Percentiles rank a stretch among this genome's conserved stretches.
Evolutionary conservation across 2,888 invertebrate species (phyloP).

Genomic region (Eupithecia subfuscata): DNA sequence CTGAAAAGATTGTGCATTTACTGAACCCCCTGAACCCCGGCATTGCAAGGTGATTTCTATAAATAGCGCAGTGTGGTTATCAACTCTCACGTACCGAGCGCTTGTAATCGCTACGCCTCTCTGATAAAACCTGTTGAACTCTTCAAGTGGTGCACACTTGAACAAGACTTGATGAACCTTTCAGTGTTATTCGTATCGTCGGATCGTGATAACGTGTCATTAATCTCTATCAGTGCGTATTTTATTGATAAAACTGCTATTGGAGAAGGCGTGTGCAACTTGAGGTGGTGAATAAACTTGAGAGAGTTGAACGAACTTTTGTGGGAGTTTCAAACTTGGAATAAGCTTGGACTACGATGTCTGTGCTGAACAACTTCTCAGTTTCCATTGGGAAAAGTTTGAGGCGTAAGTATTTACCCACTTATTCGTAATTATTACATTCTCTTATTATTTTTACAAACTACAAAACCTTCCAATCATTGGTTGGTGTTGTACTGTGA

Average conservation of each 20-base stretch:
- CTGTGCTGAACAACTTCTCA: constrained; percentile 75
- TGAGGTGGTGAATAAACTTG: constrained; percentile 1
- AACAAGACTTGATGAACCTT: constrained; percentile 10
- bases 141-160: neutral
- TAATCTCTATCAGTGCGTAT: constrained; percentile 9
- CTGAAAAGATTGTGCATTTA: constrained; percentile 4
- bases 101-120: constrained; percentile 63
- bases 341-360: constrained; percentile 54
- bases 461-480: neutral
- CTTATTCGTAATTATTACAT: neutral
- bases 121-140: constrained; percentile 34
- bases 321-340: neutral
- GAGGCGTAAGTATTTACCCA: constrained; percentile 65
- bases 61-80: constrained; percentile 31
- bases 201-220: constrained; percentile 10
- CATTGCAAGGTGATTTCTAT: constrained; percentile 29
- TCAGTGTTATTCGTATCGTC: constrained; percentile 12
- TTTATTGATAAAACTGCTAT: constrained; percentile 8
- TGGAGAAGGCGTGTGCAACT: constrained; percentile 11
- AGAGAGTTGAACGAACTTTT: constrained; percentile 44
- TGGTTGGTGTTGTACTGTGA: no score
- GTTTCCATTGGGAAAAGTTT: constrained; percentile 72
- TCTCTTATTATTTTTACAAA: no score
- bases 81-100: constrained; percentile 33
- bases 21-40: neutral